Evolutionary conservation across 2,113 vertebrate genomes (phyloP), one percentile per base, ranked within the genome.

Genomic region (Lepisosteus oculatus): DNA sequence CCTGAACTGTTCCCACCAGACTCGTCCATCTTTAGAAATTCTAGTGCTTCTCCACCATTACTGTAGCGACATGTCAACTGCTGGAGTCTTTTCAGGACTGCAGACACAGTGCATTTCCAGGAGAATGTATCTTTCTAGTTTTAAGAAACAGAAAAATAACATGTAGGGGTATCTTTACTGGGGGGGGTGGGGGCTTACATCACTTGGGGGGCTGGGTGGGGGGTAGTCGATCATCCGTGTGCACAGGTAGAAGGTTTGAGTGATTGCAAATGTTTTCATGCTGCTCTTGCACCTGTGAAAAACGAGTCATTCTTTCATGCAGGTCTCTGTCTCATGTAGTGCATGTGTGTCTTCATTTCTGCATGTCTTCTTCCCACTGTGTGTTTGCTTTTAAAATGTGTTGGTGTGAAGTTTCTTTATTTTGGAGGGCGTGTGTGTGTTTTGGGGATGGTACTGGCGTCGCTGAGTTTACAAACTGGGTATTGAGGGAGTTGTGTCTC

Each of bases 41-140:
- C 81, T 79, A 72, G 77, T 67, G 83, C 86, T 87, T 86, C 73
- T 79, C 73, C 75, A 80, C 5, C 80, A 80, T 76, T 86, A 83
- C 79, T 86, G 88, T 90, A 90, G 87, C 89, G 79, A 80, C 84
- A 83, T 86, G 77, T 77, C 83, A 76, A 69, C 70, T 65, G 74
- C 78, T 73, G 81, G 79, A 67, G 71, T 8, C 66, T 72, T 78
- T 75, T 73, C 67, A 43, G 70, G 70, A 61, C 73, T 76, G 67
- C 77, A 68, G 78, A 12, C 74, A 80, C 70, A 56, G 74, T 82
- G 80, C 84, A 80, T 78, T 78, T 83, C 73, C 79, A 72, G 61
- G 70, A 84, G 86, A 88, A 88, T 84, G 87, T 88, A 85, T 82
- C 77, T 78, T 54, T 79, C 79, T 14, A 43, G 8, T 59, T 55